Base-by-base conservation (phyloP, 2,888 invertebrate species). In the Hymenopus coronatus region DNA sequence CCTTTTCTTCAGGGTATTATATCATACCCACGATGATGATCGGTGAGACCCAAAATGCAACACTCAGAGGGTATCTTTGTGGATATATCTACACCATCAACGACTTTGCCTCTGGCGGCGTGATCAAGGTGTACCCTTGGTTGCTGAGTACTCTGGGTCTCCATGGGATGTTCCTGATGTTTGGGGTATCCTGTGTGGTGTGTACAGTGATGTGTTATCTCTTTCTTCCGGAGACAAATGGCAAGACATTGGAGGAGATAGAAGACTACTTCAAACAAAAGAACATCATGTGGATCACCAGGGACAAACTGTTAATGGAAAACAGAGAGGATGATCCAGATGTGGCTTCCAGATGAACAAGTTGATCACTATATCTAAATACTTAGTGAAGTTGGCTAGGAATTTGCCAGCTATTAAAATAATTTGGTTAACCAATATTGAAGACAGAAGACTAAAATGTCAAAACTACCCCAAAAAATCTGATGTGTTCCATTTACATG, bases 11-110 rank as follows among this genome's bases (percentile, higher is more conserved):
- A 2, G 96, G 96, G 3, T 95, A 97, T 91, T 95, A 97, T 94
- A 94, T 96, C 1, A 94, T 97, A 90, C 97, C 97, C 0, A 96
- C 96, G 28, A 94, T 97, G 46, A 96, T 97, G 96, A 94, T 96
- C 28, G 96, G 96, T 0, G 97, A 97, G 93, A 94, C 97, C 3
- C 94, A 97, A 20, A 97, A 97, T 0, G 95, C 96, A 0, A 96
- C 95, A 92, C 95, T 96, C 3, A 40, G 97, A 28, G 97, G 97
- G 0, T 94, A 96, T 28, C 96, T 96, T 85, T 96, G 97, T 0
- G 97, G 97, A 3, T 95, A 96, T 90, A 96, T 96, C 33, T 97
- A 96, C 30, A 30, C 30, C 4, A 30, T 30, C 30, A 30, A 30
- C 30, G 30, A 30, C 4, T 30, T 30, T 4, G 93, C 30, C 4